Evolutionary conservation across 2,888 invertebrate genomes (phyloP), one percentile per base, ranked within the genome.

Genomic region (Cryptosula pallasiana): DNA sequence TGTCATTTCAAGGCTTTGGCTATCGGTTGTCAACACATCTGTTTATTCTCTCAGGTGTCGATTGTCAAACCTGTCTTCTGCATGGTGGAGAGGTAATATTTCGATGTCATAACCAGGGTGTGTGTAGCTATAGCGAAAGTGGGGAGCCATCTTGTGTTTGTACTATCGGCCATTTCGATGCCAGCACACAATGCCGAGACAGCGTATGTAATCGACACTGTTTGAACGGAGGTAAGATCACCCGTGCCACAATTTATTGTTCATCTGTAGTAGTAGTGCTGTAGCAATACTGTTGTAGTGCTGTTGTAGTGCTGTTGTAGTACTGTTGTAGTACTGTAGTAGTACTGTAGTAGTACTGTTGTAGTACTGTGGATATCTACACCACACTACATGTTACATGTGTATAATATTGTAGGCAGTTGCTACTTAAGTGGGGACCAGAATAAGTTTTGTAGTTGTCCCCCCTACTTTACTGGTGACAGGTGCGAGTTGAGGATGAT

Each of bases 211-310:
- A 63, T 5, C 29, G 34, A 9, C 27, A 34, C 27, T 63, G 63
- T 32, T 5, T 27, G 25, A 63, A 63, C 32, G 63, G 63, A 63
- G 63, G 63, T 63, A 32, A 63, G n/a, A n/a, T n/a, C n/a, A n/a
- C n/a, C n/a, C n/a, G n/a, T n/a, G n/a, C n/a, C n/a, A n/a, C n/a
- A n/a, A n/a, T n/a, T n/a, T n/a, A n/a, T n/a, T n/a, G n/a, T n/a
- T n/a, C n/a, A n/a, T n/a, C n/a, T n/a, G n/a, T n/a, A n/a, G n/a
- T n/a, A n/a, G n/a, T n/a, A n/a, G n/a, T n/a, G n/a, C n/a, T n/a
- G n/a, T n/a, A n/a, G n/a, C n/a, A n/a, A n/a, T n/a, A n/a, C n/a
- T n/a, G n/a, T n/a, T n/a, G n/a, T n/a, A n/a, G n/a, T n/a, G n/a
- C n/a, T n/a, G n/a, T n/a, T n/a, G n/a, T n/a, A n/a, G n/a, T n/a